A percentile compares a stretch with the other conserved stretches of the same genome.
Conservation (phyloP, 2,797 vertebrate genomes). For the Coluber constrictor region DNA sequence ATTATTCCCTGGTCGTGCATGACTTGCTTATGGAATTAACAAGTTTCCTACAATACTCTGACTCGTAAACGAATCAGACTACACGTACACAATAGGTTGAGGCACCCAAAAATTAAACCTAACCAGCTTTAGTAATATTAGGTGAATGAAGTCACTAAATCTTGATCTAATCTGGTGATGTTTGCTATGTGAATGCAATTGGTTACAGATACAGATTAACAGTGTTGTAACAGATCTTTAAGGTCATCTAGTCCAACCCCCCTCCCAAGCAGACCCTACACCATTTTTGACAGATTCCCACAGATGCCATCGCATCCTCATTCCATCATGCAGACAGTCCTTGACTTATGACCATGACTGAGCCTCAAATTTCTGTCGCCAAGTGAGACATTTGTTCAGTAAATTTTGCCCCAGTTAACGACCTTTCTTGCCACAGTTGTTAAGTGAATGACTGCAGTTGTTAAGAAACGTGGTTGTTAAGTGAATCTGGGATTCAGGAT, state of each 20-base stretch:
- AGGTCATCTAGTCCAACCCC: too few species aligned
- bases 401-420: background rate
- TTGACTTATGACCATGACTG: background rate
- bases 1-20: background rate
- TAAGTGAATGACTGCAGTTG: background rate
- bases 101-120: background rate
- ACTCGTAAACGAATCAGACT: background rate
- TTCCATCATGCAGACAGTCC: background rate
- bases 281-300: background rate
- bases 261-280: too few species aligned
- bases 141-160: background rate
- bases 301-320: background rate
- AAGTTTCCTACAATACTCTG: background rate
- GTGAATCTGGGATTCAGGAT: background rate
- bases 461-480: background rate
- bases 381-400: background rate
- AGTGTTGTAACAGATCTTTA: too few species aligned
- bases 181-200: background rate
- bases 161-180: background rate
- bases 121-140: background rate
- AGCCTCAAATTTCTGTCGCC: background rate
- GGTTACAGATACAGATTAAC: too few species aligned
- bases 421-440: background rate
- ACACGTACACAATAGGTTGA: background rate
- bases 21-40: background rate